phyloP scores from a whole-genome alignment of 1,140 invertebrate species.

The Drosophila triauraria region DNA sequence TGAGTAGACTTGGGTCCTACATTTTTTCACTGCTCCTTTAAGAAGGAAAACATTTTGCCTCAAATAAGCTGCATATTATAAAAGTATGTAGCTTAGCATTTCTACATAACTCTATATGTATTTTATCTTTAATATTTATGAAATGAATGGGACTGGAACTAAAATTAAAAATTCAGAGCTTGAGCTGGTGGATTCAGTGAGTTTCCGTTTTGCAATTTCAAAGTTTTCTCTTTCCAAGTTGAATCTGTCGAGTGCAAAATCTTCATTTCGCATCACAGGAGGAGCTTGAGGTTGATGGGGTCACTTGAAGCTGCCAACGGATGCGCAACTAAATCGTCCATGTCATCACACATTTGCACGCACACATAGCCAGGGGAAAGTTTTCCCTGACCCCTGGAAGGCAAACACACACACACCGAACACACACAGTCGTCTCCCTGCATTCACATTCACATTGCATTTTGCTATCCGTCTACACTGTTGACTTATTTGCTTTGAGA shows the following conservation, averaged over 20 bases:
- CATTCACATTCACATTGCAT: slow-evolving; percentile 66
- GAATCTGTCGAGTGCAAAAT: slow-evolving; percentile 48
- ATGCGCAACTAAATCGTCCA: slow-evolving; percentile 78
- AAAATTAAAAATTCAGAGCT: slow-evolving; percentile 23
- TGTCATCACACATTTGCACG: slow-evolving; percentile 57
- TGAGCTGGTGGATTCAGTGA: slow-evolving; percentile 15
- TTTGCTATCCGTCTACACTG: slow-evolving; percentile 79
- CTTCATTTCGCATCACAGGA: slow-evolving; percentile 18
- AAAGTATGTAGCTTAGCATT: no score
- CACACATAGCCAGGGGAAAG: slow-evolving; percentile 12
- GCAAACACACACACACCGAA: neutral
- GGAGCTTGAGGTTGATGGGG: slow-evolving; percentile 34
- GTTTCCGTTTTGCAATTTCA: slow-evolving; percentile 30
- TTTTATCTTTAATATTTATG: slow-evolving; percentile 10
- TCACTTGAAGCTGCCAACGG: slow-evolving; percentile 56
- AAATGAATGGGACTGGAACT: neutral
- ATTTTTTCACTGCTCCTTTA: no score
- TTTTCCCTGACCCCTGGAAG: slow-evolving; percentile 15
- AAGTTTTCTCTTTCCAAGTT: slow-evolving; percentile 37
- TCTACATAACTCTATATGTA: no score
- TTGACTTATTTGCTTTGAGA: slow-evolving; percentile 83
- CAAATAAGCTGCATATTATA: no score
- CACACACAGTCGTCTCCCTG: slow-evolving; percentile 1
- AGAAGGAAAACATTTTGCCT: no score
- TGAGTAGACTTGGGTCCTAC: no score